Conservation (phyloP, 2,113 vertebrate genomes). For the Leptocoma aspasia region DNA sequence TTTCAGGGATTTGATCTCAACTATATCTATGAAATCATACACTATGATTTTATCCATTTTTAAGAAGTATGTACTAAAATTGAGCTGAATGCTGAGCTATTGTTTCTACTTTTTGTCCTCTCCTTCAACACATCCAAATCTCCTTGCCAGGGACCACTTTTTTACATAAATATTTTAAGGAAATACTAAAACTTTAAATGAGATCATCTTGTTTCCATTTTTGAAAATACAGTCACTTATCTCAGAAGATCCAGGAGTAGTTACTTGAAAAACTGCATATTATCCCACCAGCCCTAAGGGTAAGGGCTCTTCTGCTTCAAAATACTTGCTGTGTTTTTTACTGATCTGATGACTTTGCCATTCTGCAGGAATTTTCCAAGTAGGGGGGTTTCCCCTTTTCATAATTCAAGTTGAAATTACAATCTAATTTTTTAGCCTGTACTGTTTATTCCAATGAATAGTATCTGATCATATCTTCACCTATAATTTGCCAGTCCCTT, state of each 20-base stretch:
- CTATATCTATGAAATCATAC: background rate
- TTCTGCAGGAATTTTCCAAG: background rate
- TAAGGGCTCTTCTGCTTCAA: background rate
- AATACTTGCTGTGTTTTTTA: background rate
- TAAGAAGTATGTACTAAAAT: background rate
- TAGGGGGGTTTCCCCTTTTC: background rate
- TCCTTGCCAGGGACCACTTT: background rate
- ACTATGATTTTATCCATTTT: background rate
- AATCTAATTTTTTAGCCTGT: background rate
- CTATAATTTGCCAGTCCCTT: background rate
- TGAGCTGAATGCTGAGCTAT: background rate
- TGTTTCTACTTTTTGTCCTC: background rate
- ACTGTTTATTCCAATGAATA: background rate
- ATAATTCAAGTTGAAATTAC: slow-evolving; percentile 6
- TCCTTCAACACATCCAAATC: background rate
- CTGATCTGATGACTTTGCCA: background rate
- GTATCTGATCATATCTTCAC: background rate
- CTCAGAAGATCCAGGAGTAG: background rate
- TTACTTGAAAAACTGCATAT: background rate
- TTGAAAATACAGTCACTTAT: background rate
- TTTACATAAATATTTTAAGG: background rate
- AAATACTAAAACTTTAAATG: background rate
- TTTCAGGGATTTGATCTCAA: background rate
- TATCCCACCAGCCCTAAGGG: background rate
- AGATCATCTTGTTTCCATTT: background rate